Evolutionary conservation across 2,797 vertebrate species (phyloP).

Genomic region (Rhynchonycteris naso): DNA sequence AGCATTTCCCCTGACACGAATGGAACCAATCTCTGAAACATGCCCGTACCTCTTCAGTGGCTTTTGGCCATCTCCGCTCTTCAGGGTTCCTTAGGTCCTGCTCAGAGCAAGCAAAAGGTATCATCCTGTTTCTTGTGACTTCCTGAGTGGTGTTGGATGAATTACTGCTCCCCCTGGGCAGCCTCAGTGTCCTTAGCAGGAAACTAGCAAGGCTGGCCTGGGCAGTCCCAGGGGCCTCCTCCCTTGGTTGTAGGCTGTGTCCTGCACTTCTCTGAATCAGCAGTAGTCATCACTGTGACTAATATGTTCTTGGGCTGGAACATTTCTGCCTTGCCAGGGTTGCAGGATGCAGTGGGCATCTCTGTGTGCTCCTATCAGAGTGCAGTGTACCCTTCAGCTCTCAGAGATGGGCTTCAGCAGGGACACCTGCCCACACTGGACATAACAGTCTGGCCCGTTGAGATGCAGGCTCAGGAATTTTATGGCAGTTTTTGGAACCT

Average conservation of each 20-base stretch:
- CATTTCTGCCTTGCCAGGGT: not conserved
- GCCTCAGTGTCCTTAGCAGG: not conserved
- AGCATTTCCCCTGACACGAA: not conserved
- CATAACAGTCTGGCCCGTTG: not conserved
- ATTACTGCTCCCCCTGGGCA: not conserved
- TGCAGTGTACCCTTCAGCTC: not conserved
- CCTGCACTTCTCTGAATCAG: not conserved
- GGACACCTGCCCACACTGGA: not conserved
- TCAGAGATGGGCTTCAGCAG: not conserved
- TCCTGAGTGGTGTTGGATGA: not conserved
- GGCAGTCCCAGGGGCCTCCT: not conserved
- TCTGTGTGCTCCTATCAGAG: not conserved
- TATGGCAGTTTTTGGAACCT: not conserved
- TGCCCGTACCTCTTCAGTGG: not conserved
- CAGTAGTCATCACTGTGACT: slow-evolving; percentile 61
- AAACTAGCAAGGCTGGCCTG: not conserved
- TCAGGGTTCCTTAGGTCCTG: not conserved
- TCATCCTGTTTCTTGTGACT: not conserved
- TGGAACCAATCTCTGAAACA: not conserved
- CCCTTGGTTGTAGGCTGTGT: not conserved
- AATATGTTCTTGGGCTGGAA: slow-evolving; percentile 35
- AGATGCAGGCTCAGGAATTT: not conserved
- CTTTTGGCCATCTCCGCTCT: not conserved
- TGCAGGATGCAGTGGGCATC: not conserved
- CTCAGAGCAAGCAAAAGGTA: not conserved